phyloP scores from a whole-genome alignment of 2,888 invertebrate species.

The Erpobdella octoculata region DNA sequence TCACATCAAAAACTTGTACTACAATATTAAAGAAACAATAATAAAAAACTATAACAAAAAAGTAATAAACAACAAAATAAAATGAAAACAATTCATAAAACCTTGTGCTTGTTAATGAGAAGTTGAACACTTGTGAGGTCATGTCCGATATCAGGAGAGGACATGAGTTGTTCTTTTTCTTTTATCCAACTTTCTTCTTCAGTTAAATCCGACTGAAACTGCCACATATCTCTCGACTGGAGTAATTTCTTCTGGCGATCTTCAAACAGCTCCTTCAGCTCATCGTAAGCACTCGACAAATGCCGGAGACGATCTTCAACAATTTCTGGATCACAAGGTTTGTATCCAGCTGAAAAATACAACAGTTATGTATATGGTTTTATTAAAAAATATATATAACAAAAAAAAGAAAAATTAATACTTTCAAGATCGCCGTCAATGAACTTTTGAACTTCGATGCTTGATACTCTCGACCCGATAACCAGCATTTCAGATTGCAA shows the following conservation, averaged over 20 bases:
- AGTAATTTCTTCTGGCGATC: conserved; percentile 84
- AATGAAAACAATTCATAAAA: conserved; percentile 35
- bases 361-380: neutral
- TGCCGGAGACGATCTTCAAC: conserved; percentile 91
- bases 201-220: conserved; percentile 99
- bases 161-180: conserved; percentile 81
- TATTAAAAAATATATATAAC: neutral
- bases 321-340: conserved; percentile 89
- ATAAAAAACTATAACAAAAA: neutral
- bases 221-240: conserved; percentile 94
- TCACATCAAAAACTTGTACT: neutral
- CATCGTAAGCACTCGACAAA: conserved; percentile 85
- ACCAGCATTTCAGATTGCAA: conserved; percentile 97
- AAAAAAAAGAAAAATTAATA: neutral
- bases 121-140: conserved; percentile 94
- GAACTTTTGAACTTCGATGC: conserved; percentile 89
- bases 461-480: conserved; percentile 92
- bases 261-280: conserved; percentile 84
- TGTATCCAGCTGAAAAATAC: conserved; percentile 62
- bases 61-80: neutral
- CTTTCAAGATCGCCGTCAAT: conserved; percentile 63
- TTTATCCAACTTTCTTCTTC: conserved; percentile 66
- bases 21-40: neutral
- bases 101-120: conserved; percentile 88
- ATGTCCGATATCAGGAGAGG: conserved; percentile 93